Evolutionary conservation across 2,888 invertebrate species (phyloP), one percentile per base, ranked within the genome.

Genomic region (Hirtodrosophila confusa): DNA sequence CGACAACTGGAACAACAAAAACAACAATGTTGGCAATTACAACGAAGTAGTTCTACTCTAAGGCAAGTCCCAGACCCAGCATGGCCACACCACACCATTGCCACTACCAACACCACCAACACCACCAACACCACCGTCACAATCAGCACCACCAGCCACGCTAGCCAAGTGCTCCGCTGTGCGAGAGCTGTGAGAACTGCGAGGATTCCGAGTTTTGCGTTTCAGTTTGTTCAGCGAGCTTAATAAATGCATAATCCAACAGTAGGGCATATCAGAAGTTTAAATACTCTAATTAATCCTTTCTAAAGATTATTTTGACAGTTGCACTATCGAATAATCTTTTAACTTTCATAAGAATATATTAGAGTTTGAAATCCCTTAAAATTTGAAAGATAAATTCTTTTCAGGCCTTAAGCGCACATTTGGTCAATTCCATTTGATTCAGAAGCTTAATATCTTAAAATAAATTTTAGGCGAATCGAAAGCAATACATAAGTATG

Each of bases 11-110:
- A 55, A n/a, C 48, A 62, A 45, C 68, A 69, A 17, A 17, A 17
- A 67, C 63, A 70, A 74, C 71, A 63, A 56, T 58, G 56, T 47
- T 72, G 86, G 84, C 82, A 83, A 88, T 88, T 83, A 83, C 73
- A 61, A 58, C 71, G 40, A 69, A 64, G 87, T 44, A 75, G 51
- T 62, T 43, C 55, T 50, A 60, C 60, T 80, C 53, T 44, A 54
- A 61, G 44, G 50, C 62, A 64, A 56, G 49, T 23, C 53, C 55
- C 61, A 57, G 17, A 17, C 17, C 31, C 69, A 48, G n/a, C 58
- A 40, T 5, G 33, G 35, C 24, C 36, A 45, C 51, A 39, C 51
- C 12, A 5, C 45, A 50, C 12, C 60, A 33, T 29, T 37, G 7
- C 3, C 31, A 10, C 41, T 11, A n/a, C 27, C 51, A 33, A 10